phyloP scores from a whole-genome alignment of 1,140 invertebrate species.

The Cepaea nemoralis region DNA sequence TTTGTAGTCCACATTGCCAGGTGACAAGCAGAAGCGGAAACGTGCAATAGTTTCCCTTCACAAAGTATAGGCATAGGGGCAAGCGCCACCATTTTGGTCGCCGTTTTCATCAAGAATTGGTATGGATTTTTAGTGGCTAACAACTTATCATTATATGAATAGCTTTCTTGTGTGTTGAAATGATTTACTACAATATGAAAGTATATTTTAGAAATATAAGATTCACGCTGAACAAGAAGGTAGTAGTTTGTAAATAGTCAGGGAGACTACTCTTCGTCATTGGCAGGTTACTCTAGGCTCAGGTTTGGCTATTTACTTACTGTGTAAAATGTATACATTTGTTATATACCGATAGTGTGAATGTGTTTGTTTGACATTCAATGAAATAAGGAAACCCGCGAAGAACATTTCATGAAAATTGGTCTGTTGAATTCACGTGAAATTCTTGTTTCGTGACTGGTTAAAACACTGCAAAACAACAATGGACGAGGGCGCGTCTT shows the following conservation, averaged over 20 bases:
- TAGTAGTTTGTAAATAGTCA: not conserved
- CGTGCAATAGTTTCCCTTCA: not conserved
- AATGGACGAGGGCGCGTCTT: too few species aligned
- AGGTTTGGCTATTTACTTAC: not conserved
- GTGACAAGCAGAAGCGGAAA: not conserved
- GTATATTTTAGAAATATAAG: not conserved
- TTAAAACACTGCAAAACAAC: too few species aligned
- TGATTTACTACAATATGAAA: not conserved
- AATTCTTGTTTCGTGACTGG: too few species aligned
- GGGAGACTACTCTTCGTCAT: not conserved
- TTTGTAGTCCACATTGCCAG: not conserved
- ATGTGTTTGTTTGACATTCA: too few species aligned
- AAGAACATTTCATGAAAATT: too few species aligned
- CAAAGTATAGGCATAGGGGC: not conserved
- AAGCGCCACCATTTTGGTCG: not conserved
- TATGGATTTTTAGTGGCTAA: not conserved
- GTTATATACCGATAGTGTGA: too few species aligned
- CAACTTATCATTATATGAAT: not conserved
- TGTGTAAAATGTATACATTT: too few species aligned
- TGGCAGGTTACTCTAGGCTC: constrained; percentile 2
- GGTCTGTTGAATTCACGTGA: too few species aligned
- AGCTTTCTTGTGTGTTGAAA: not conserved
- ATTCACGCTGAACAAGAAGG: not conserved
- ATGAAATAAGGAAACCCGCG: too few species aligned
- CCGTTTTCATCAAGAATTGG: not conserved